Conservation (phyloP, 2,113 vertebrate species). For the Platysternon megacephalum region DNA sequence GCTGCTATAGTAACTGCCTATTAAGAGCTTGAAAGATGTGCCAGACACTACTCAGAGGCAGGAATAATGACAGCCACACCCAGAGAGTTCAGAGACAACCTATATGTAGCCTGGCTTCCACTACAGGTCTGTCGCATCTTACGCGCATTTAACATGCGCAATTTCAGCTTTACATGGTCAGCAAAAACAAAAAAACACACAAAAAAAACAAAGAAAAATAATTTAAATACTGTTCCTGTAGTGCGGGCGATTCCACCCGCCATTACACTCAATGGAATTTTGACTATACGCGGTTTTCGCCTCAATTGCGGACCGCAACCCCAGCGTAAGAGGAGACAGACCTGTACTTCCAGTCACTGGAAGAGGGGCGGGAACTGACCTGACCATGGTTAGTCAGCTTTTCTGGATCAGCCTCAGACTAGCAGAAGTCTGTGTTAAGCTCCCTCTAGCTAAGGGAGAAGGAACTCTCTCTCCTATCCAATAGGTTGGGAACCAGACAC, state of each 20-base stretch:
- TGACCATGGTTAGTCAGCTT: not conserved
- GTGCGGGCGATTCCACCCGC: no score
- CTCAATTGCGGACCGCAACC: no score
- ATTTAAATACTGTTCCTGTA: no score
- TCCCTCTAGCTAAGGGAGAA: not conserved
- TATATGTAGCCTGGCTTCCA: rapidly evolving
- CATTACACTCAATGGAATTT: no score
- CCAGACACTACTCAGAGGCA: not conserved
- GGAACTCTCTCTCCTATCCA: not conserved
- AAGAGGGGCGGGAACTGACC: not conserved
- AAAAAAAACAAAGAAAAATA: no score
- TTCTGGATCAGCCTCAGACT: not conserved
- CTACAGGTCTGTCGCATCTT: no score
- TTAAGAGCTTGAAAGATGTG: not conserved
- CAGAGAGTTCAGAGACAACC: not conserved
- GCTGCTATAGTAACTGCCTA: not conserved
- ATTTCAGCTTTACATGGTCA: no score
- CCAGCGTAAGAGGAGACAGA: no score
- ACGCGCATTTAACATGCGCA: no score
- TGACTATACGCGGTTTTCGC: no score
- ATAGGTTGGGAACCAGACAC: not conserved
- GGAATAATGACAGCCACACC: not conserved
- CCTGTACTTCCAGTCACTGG: not conserved
- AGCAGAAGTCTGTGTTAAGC: not conserved
- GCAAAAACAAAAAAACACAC: no score